These are phyloP conservation scores for Sarotherodon lohbergeri DNA, from an alignment of 2,113 vertebrate genomes.

Conservation along the genomic window DNA sequence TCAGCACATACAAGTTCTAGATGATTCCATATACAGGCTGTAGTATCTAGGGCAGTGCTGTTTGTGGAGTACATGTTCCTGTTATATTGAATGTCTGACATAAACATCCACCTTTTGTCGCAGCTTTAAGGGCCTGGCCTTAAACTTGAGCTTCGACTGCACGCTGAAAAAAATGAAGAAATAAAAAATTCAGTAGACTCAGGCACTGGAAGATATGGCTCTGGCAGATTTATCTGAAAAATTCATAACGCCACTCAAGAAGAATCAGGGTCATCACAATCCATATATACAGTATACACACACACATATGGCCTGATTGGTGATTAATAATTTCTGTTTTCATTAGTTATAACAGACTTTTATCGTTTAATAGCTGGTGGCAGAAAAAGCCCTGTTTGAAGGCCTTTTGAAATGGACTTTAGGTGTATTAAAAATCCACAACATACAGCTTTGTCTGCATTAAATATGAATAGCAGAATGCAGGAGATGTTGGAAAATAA, in stretches of 20 bases:
- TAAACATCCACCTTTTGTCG: background rate
- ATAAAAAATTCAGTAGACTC: conserved; percentile 60
- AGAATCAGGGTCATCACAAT: conserved; percentile 40
- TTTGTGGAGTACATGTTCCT: background rate
- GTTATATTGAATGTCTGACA: background rate
- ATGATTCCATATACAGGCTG: background rate
- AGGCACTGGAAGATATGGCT: conserved; percentile 32
- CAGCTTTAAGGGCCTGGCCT: background rate
- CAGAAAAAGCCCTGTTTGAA: background rate
- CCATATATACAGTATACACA: background rate
- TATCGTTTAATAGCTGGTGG: background rate
- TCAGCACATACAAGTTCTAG: background rate
- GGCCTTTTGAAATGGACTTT: background rate
- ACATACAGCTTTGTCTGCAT: background rate
- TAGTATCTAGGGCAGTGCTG: conserved; percentile 13
- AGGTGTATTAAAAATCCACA: background rate
- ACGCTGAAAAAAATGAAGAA: conserved; percentile 20
- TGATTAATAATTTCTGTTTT: background rate
- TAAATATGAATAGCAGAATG: background rate
- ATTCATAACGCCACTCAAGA: conserved; percentile 56
- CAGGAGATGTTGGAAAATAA: background rate
- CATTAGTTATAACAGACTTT: too few relatives aligned
- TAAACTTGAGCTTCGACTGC: background rate
- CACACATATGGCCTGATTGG: background rate
- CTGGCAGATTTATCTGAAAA: conserved; percentile 60